A percentile compares a stretch with the other conserved stretches of the same genome.
Conservation (phyloP, 2,113 vertebrate species). For the Mustelus asterias region DNA sequence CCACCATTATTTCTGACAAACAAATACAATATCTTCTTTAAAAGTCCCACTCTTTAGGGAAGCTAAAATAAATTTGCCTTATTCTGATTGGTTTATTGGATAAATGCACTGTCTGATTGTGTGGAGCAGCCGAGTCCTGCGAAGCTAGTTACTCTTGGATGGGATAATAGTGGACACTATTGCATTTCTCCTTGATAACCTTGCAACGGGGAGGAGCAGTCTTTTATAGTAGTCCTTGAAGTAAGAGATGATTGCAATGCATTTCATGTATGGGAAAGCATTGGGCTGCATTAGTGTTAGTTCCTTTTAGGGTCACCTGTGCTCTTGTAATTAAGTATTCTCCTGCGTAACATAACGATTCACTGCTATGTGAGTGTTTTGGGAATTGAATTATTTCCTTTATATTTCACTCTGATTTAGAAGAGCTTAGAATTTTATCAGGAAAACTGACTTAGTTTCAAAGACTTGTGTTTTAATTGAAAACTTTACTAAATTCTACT, state of each 20-base stretch:
- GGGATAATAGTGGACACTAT: neutral
- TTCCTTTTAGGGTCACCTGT: too few species aligned
- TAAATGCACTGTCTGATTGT: neutral
- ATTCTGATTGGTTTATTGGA: neutral
- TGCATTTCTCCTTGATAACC: neutral
- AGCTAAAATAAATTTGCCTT: neutral
- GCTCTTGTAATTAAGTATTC: neutral
- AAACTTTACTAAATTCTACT: neutral
- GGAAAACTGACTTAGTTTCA: neutral
- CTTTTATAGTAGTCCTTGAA: neutral
- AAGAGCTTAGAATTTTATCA: neutral
- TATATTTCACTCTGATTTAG: neutral
- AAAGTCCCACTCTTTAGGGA: too few species aligned
- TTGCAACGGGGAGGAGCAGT: neutral
- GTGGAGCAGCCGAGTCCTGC: neutral
- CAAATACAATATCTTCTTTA: neutral
- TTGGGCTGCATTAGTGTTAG: neutral
- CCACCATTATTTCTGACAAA: neutral
- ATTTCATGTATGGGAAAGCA: neutral
- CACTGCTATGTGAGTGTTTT: neutral
- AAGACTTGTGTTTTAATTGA: neutral
- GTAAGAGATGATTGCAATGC: neutral
- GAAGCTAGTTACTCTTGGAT: neutral
- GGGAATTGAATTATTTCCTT: neutral
- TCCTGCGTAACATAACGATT: neutral